Evolutionary conservation across 2,113 vertebrate genomes (phyloP).

Genomic region (Sphaerodactylus townsendi): DNA sequence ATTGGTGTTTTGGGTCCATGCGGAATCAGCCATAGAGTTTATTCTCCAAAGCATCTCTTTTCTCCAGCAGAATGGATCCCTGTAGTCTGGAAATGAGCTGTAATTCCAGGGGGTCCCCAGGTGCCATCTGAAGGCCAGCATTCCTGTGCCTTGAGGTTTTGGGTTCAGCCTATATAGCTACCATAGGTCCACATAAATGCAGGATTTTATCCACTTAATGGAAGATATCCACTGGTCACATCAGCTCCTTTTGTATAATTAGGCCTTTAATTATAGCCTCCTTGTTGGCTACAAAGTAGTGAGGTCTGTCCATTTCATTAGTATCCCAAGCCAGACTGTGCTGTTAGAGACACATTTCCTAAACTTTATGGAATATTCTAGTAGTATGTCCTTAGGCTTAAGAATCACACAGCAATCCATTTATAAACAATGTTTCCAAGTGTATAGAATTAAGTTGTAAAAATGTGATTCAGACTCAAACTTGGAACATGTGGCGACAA

Average conservation of each 20-base stretch:
- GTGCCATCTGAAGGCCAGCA: no score
- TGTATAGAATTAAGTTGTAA: slow-evolving; percentile 12
- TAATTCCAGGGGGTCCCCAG: no score
- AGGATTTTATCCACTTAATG: background rate
- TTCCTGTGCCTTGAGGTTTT: background rate
- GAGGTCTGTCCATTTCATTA: background rate
- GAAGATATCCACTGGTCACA: background rate
- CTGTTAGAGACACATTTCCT: background rate
- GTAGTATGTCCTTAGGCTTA: background rate
- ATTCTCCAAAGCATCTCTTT: no score
- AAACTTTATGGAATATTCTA: slow-evolving; percentile 3
- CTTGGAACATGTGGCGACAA: background rate
- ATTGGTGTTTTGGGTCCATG: no score
- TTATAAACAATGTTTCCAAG: slow-evolving; percentile 11
- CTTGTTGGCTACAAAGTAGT: background rate
- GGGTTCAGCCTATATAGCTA: background rate
- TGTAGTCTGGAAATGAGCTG: no score
- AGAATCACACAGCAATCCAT: background rate
- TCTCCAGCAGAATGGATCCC: no score
- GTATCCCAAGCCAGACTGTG: background rate
- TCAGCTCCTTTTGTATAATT: background rate
- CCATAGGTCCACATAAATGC: no score
- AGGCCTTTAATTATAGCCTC: background rate
- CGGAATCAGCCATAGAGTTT: no score
- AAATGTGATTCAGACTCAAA: slow-evolving; percentile 13